phyloP scores from a whole-genome alignment of 2,888 invertebrate species.

The Dermolepida albohirtum region DNA sequence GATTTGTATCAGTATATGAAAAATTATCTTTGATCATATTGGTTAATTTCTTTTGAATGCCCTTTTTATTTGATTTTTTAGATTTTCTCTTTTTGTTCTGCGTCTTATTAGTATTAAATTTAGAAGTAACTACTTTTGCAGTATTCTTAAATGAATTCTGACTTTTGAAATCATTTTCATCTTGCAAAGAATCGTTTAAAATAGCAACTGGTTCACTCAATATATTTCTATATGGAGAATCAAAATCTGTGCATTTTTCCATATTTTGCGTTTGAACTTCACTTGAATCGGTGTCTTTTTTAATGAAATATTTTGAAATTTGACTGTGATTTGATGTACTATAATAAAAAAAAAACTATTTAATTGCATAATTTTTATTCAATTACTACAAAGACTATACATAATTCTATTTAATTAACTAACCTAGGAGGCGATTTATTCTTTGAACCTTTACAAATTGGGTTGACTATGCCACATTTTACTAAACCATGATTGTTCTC shows the following conservation, averaged over 20 bases:
- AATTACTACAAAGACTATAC: slow-evolving; percentile 39
- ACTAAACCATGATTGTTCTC: slow-evolving; percentile 49
- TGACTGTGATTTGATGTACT: slow-evolving; percentile 46
- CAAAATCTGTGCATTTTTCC: slow-evolving; percentile 29
- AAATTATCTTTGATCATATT: slow-evolving; percentile 67
- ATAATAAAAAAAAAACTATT: slow-evolving; percentile 44
- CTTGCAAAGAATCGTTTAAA: slow-evolving; percentile 48
- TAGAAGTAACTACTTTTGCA: slow-evolving; percentile 41
- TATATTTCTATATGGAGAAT: slow-evolving; percentile 55
- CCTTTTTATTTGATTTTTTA: slow-evolving; percentile 52
- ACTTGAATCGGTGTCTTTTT: not conserved
- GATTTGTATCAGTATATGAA: slow-evolving; percentile 69
- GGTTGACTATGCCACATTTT: slow-evolving; percentile 50
- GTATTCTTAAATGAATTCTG: slow-evolving; percentile 50
- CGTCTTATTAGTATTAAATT: slow-evolving; percentile 45
- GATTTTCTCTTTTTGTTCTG: slow-evolving; percentile 51
- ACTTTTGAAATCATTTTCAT: slow-evolving; percentile 58
- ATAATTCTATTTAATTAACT: slow-evolving; percentile 47
- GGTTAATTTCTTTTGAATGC: slow-evolving; percentile 54
- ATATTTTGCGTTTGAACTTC: slow-evolving; percentile 4
- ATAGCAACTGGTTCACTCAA: slow-evolving; percentile 48
- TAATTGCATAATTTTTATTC: slow-evolving; percentile 34
- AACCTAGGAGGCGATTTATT: slow-evolving; percentile 50
- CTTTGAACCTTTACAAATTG: slow-evolving; percentile 50
- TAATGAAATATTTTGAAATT: slow-evolving; percentile 52